Base-by-base conservation (phyloP, 2,888 invertebrate genomes). In the Ceraclea dissimilis region DNA sequence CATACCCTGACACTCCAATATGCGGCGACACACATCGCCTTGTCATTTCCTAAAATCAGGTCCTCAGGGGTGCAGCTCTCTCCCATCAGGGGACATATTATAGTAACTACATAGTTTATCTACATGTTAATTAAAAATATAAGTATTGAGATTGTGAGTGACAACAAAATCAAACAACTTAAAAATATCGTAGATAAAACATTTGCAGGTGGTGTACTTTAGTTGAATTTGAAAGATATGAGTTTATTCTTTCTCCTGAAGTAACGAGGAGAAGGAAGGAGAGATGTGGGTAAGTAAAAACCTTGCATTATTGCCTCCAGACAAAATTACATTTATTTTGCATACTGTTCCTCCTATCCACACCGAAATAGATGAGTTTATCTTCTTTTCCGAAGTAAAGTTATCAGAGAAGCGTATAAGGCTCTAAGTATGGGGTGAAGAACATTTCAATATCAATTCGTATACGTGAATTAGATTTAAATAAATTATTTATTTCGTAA, bases 271-370 rank as follows among this genome's bases (percentile, higher is more conserved):
- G 4, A 39, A 16, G 39, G 13, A 8, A 13, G 39, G 13, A 13
- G 39, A 4, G 49, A n/a, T 21, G 43, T 31, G 57, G 59, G 59
- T 59, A 60, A 58, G 60, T 60, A 62, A 62, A 58, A 62, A 62
- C 61, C 61, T 60, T 62, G 59, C 61, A 62, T 62, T 62, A 62
- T 60, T 62, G 61, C 61, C 58, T 60, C 60, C 60, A 62, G 61
- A 62, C 61, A 58, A 62, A 62, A 62, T 62, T 62, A 62, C 61
- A 59, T 62, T 62, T 62, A 62, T 62, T 62, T 62, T 62, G 60
- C 61, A 62, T 62, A 62, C 57, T 39, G 5, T 39, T n/a, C 16
- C 16, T 58, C 56, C 59, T 53, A 56, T 61, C 61, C 61, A 56
- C 61, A 59, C 61, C 61, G 57, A 59, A 61, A 61, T 57, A 61